Evolutionary conservation across 2,888 invertebrate genomes (phyloP), one percentile per base, ranked within the genome.

Genomic region (Scrobipalpa costella): DNA sequence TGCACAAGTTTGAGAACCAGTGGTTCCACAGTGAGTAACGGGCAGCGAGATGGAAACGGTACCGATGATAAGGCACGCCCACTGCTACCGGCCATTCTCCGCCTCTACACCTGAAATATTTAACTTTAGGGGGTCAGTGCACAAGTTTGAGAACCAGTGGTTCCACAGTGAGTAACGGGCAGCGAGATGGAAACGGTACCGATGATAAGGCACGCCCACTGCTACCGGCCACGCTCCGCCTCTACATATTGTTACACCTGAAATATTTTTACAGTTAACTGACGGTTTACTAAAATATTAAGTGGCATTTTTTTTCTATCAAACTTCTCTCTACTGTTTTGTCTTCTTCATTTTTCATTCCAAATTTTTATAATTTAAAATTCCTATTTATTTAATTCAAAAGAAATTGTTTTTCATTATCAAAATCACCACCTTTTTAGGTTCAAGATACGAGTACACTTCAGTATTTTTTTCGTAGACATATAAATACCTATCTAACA

Each of bases 171-270:
- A 21, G 55, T 44, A 64, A 58, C 62, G 58, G 36, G 13, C 38
- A 47, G 57, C 63, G 66, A 58, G 62, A 47, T 47, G 64, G 27
- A 59, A 59, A 59, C 62, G 40, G 47, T 47, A 15, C 40, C 19
- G 11, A 17, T 52, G 66, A 66, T 66, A 66, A 66, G 66, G 66
- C 66, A 66, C 66, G 66, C 63, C 61, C 49, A 36, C 62, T 34
- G 62, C 40, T 55, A 47, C 59, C 44, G 60, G 34, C 40, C 21
- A 11, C 21, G 15, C 55, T 5, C 34, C 55, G 15, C n/a, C 27
- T 21, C 34, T 15, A 34, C n/a, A n/a, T n/a, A n/a, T n/a, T n/a
- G n/a, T n/a, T n/a, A n/a, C n/a, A n/a, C 55, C 55, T 55, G 55
- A 55, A 55, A 34, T 21, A 52, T 52, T 52, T 52, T 52, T 52